Conservation (phyloP, 2,113 vertebrate species). For the Pteruthius melanotis region DNA sequence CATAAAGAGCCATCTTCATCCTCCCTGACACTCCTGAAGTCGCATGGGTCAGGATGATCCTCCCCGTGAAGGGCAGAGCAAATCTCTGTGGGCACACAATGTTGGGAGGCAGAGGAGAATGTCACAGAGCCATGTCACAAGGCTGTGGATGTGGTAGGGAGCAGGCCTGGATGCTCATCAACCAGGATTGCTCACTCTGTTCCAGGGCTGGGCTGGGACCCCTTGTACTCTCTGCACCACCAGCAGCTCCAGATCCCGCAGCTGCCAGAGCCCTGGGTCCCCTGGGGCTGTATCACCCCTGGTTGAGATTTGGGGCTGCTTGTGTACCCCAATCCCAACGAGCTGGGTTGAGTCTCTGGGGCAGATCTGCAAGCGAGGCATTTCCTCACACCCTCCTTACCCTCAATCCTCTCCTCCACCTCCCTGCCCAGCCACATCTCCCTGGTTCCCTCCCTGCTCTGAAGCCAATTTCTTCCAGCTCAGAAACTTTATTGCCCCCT, state of each 20-base stretch:
- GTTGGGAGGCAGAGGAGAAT: background rate
- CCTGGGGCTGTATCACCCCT: background rate
- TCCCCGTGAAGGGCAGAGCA: accelerated
- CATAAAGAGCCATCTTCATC: background rate
- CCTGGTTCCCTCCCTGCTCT: background rate
- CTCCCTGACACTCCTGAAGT: background rate
- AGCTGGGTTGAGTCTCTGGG: background rate
- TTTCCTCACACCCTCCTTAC: background rate
- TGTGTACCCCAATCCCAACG: accelerated
- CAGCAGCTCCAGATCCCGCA: background rate
- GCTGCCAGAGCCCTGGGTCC: accelerated
- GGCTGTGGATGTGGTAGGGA: background rate
- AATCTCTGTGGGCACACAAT: background rate
- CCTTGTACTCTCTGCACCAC: background rate
- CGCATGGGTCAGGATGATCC: background rate
- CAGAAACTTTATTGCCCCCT: slow-evolving; percentile 41
- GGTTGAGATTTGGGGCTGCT: background rate
- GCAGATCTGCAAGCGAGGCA: accelerated
- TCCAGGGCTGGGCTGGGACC: accelerated
- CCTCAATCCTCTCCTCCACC: background rate
- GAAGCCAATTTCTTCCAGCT: slow-evolving; percentile 35
- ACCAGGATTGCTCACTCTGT: background rate
- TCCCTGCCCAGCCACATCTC: background rate
- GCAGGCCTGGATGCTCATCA: background rate
- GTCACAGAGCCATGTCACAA: accelerated